These are phyloP conservation scores for Pocillopora grandis DNA, from an alignment of 92 coral and sea anemone genomes.

Conservation along the genomic window DNA sequence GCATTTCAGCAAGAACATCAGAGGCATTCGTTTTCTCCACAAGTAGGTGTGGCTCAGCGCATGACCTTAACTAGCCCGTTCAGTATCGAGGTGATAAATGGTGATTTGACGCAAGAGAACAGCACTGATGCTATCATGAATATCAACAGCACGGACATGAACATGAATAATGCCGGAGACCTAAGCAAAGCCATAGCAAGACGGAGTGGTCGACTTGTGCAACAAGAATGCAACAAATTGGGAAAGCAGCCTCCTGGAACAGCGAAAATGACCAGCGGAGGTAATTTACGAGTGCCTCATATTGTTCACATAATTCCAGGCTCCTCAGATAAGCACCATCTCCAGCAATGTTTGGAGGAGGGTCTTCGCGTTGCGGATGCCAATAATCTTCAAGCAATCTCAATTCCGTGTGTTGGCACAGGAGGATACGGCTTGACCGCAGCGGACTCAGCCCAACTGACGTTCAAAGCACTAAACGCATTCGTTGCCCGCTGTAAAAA, in stretches of 20 bases:
- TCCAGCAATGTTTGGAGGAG: neutral
- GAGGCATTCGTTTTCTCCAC: neutral
- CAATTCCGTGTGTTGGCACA: slow-evolving; percentile 65
- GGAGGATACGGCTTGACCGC: slow-evolving; percentile 48
- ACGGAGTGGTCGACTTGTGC: slow-evolving; percentile 43
- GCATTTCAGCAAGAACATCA: slow-evolving; percentile 53
- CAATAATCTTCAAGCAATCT: too few species aligned
- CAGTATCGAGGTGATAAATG: neutral
- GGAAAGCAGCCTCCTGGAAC: slow-evolving; percentile 52
- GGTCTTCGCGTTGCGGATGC: too few species aligned
- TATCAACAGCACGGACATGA: slow-evolving; percentile 36
- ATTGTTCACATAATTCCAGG: slow-evolving; percentile 27
- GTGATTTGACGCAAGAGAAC: slow-evolving; percentile 14
- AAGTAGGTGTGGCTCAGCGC: slow-evolving; percentile 12
- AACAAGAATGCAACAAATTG: slow-evolving; percentile 34
- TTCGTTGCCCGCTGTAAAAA: slow-evolving; percentile 18
- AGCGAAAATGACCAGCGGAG: slow-evolving; percentile 22
- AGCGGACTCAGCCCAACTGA: slow-evolving; percentile 44
- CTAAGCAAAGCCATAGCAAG: slow-evolving; percentile 53
- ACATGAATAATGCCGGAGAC: slow-evolving; percentile 57
- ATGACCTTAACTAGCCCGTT: neutral
- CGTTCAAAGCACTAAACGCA: slow-evolving; percentile 51
- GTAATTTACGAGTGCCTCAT: neutral
- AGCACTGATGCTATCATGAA: slow-evolving; percentile 31
- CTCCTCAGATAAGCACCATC: slow-evolving; percentile 1